Evolutionary conservation across 2,888 invertebrate species (phyloP), one percentile per base, ranked within the genome.

Genomic region (Melipona bicolor): DNA sequence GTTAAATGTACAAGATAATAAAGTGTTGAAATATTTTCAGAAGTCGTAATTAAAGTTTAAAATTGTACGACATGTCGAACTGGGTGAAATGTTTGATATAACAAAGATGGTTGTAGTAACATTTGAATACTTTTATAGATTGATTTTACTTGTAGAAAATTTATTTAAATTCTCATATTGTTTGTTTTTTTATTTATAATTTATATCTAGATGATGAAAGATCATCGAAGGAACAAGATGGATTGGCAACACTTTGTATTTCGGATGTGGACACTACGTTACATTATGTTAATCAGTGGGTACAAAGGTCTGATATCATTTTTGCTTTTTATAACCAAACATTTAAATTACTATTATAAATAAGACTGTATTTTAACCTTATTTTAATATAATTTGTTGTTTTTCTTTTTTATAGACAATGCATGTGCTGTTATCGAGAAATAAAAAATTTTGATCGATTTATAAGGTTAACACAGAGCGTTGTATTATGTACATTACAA

Each of bases 381-480:
- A 19, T 54, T n/a, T 71, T 71, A 43, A 67, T 54, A 61, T 21
- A 61, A 52, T 3, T 67, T 59, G n/a, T 50, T 43, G 61, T n/a
- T 13, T 43, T n/a, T 67, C 15, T n/a, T 52, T 78, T 83, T 77
- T 83, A 64, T 95, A 98, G 98, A 94, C 98, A 99, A 95, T 99
- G 99, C 94, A 98, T 98, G 97, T 99, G 99, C 95, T 97, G 98
- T 95, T 98, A 98, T 95, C 96, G 98, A 91, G 98, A 98, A 95
- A 96, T 97, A 80, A 98, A 98, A 95, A 98, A 98, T 95, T 97
- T 98, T 95, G 98, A 98, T 94, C 96, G 98, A 90, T 98, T 98
- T 94, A 98, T 98, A 94, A 96, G 97, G 92, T 96, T 99, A 90
- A 97, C 98, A 61, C 98, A 98, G 94, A 97, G 98, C 87, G 96